Percentiles rank a stretch among this genome's conserved stretches.
Evolutionary conservation across 1,140 invertebrate genomes (phyloP).

Genomic region (Drosophila serrata): DNA sequence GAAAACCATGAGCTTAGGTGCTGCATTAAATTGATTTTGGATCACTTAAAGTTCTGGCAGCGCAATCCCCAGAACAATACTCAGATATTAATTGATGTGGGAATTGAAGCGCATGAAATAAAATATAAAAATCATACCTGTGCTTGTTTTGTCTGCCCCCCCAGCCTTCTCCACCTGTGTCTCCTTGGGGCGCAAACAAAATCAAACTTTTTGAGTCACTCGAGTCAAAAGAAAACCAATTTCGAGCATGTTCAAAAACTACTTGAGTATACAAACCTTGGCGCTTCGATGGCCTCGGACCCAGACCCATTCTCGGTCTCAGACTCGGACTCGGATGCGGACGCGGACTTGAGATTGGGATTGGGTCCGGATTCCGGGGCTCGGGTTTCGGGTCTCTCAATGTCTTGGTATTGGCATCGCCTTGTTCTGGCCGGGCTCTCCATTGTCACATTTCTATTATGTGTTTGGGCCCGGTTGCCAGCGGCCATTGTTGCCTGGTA

Average conservation of each 20-base stretch:
- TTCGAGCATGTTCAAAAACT: constrained; percentile 59
- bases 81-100: constrained; percentile 55
- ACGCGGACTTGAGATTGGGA: neutral
- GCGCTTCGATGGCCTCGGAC: constrained; percentile 26
- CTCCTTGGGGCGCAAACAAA: constrained; percentile 37
- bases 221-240: constrained; percentile 69
- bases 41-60: constrained; percentile 14
- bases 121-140: constrained; percentile 40
- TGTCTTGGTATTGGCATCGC: constrained; percentile 15
- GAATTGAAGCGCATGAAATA: constrained; percentile 39
- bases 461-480: constrained; percentile 24
- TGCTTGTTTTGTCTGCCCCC: constrained; percentile 23
- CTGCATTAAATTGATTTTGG: constrained; percentile 37
- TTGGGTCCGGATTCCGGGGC: constrained; percentile 2
- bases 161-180: constrained; percentile 13
- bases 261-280: constrained; percentile 65
- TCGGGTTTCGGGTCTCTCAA: constrained; percentile 37
- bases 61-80: constrained; percentile 25
- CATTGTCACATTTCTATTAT: constrained; percentile 79
- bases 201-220: constrained; percentile 52
- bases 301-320: neutral
- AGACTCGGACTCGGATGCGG: neutral
- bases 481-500: constrained; percentile 62
- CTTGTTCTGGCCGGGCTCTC: constrained; percentile 14
- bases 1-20: neutral